Percentiles rank a stretch among this genome's conserved stretches.
Conservation (phyloP, 2,888 invertebrate genomes). For the Callosobruchus maculatus region DNA sequence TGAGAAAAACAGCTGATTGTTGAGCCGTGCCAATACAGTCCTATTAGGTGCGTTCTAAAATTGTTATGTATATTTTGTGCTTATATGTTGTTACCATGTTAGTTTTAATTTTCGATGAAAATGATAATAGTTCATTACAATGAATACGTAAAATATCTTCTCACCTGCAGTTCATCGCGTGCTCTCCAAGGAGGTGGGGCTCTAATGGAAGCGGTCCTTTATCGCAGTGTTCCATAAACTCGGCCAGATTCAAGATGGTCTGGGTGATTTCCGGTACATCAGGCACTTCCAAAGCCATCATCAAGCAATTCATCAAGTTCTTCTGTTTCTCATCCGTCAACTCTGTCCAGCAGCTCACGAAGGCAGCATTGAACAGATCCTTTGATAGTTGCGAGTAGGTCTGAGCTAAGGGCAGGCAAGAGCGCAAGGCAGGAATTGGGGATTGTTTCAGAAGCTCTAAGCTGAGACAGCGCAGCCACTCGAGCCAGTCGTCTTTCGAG, state of each 20-base stretch:
- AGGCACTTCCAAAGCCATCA: slow-evolving; percentile 86
- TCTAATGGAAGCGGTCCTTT: slow-evolving; percentile 90
- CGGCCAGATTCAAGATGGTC: slow-evolving; percentile 93
- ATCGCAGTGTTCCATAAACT: slow-evolving; percentile 99
- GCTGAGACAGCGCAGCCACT: slow-evolving; percentile 90
- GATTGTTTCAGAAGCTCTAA: slow-evolving; percentile 93
- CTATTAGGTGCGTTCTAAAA: too few relatives aligned
- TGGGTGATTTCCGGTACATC: slow-evolving; percentile 96
- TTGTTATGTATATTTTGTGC: too few relatives aligned
- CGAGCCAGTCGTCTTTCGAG: slow-evolving; percentile 87
- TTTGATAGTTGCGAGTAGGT: slow-evolving; percentile 93
- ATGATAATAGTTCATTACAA: not conserved
- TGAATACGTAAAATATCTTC: not conserved
- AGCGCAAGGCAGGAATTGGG: slow-evolving; percentile 87
- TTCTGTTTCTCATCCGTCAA: slow-evolving; percentile 75
- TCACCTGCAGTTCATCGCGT: slow-evolving; percentile 89
- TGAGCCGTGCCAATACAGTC: too few relatives aligned
- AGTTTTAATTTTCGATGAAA: not conserved
- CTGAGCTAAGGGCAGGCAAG: slow-evolving; percentile 89
- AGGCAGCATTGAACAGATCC: slow-evolving; percentile 97
- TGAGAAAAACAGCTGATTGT: too few relatives aligned
- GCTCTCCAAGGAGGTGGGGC: slow-evolving; percentile 80
- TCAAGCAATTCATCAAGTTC: slow-evolving; percentile 73
- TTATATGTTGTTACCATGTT: too few relatives aligned
- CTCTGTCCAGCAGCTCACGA: slow-evolving; percentile 99